Percentiles rank a stretch among this genome's conserved stretches.
These are phyloP conservation scores for Metalampra italica DNA, from an alignment of 2,888 invertebrate species.

Conservation along the genomic window DNA sequence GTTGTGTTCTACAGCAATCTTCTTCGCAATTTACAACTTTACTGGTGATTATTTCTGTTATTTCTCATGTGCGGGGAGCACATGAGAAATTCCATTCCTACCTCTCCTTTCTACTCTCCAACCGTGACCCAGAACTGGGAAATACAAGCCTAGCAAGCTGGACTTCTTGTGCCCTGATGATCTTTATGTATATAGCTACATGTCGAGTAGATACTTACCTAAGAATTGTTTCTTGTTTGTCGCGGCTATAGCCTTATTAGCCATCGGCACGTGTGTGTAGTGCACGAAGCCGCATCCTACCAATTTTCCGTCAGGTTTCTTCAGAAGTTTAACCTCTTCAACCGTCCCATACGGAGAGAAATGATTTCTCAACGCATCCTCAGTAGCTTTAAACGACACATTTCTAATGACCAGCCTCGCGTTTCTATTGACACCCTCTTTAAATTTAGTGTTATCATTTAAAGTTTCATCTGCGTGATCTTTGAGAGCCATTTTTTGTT, in stretches of 20 bases:
- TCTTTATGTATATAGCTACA: too few relatives aligned
- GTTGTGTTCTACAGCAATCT: too few relatives aligned
- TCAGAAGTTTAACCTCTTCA: conserved; percentile 85
- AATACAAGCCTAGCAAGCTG: too few relatives aligned
- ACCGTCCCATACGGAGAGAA: conserved; percentile 87
- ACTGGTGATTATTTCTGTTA: too few relatives aligned
- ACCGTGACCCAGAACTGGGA: too few relatives aligned
- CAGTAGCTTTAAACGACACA: conserved; percentile 84
- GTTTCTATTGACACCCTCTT: conserved; percentile 50
- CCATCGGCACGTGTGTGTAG: conserved; percentile 85
- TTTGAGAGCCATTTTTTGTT: conserved; percentile 7
- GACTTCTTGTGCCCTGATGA: too few relatives aligned
- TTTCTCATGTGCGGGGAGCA: too few relatives aligned
- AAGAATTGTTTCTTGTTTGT: conserved; percentile 83
- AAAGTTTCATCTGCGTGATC: too few relatives aligned
- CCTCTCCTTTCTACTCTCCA: too few relatives aligned
- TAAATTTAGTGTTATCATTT: conserved; percentile 35
- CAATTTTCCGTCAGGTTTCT: conserved; percentile 84
- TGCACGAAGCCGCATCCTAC: conserved; percentile 95
- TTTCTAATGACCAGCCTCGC: conserved; percentile 84
- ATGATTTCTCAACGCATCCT: conserved; percentile 82
- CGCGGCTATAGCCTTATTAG: conserved; percentile 86
- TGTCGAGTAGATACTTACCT: conserved; percentile 51
- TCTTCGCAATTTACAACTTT: too few relatives aligned
- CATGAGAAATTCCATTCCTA: too few relatives aligned